Conservation (phyloP, 2,797 vertebrate genomes). For the Coilia nasus region DNA sequence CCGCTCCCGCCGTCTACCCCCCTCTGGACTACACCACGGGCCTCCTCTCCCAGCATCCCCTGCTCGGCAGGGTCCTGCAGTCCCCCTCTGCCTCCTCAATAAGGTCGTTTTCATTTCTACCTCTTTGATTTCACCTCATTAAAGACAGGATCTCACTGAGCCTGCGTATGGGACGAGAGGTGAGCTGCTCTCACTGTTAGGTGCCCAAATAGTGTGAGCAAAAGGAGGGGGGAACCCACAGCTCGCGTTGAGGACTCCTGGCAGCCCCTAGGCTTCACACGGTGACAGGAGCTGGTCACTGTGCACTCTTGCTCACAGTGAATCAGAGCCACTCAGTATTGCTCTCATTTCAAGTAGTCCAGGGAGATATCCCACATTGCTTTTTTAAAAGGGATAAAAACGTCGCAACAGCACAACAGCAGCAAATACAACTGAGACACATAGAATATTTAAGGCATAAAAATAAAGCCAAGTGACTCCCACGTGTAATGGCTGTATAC, state of each 20-base stretch:
- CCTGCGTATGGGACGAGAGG: conserved; percentile 30
- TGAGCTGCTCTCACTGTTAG: conserved; percentile 28
- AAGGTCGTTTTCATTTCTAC: conserved; percentile 58
- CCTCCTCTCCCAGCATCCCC: conserved; percentile 48
- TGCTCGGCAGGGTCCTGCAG: conserved; percentile 52
- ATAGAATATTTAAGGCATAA: background rate
- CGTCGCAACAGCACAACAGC: background rate
- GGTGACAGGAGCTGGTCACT: conserved; percentile 44
- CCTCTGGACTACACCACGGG: conserved; percentile 59
- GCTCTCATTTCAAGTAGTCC: conserved; percentile 32
- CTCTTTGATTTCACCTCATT: conserved; percentile 48
- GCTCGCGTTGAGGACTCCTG: conserved; percentile 31
- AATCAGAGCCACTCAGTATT: conserved; percentile 34
- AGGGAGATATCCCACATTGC: conserved; percentile 45
- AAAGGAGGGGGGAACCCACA: conserved; percentile 38
- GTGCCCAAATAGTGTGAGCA: conserved; percentile 33
- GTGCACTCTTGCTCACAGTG: conserved; percentile 37
- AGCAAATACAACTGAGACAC: background rate
- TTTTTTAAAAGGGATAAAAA: conserved; percentile 31
- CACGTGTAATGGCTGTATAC: background rate
- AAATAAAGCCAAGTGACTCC: background rate
- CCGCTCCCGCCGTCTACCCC: conserved; percentile 62
- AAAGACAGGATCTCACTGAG: conserved; percentile 36
- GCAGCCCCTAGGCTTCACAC: conserved; percentile 33
- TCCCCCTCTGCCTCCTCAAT: conserved; percentile 51